Percentiles rank a stretch among this genome's conserved stretches.
Conservation (phyloP, 2,797 vertebrate species). For the Iguana delicatissima region DNA sequence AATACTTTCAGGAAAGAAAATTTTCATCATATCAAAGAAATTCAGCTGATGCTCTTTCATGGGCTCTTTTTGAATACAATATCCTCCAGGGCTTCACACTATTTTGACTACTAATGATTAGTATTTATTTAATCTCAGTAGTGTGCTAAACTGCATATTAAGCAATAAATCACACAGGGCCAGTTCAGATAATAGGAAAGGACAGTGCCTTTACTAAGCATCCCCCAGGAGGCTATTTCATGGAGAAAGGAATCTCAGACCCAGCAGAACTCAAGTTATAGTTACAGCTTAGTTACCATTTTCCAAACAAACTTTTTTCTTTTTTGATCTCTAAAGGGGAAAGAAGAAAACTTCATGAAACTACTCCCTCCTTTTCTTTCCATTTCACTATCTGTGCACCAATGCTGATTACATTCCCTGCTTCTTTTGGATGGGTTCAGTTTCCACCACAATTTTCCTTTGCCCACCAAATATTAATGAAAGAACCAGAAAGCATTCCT, state of each 20-base stretch:
- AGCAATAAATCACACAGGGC: neutral
- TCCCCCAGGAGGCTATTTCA: no score
- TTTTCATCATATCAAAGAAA: neutral
- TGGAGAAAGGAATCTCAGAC: neutral
- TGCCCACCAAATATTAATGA: neutral
- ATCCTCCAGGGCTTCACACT: neutral
- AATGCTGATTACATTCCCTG: neutral
- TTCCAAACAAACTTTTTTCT: neutral
- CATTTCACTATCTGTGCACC: neutral
- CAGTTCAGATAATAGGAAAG: neutral
- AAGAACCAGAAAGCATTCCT: neutral
- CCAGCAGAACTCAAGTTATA: neutral
- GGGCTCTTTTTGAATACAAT: neutral
- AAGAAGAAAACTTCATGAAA: neutral
- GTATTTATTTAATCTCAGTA: slow-evolving; percentile 8
- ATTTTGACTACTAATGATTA: slow-evolving; percentile 4
- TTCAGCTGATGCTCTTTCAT: neutral
- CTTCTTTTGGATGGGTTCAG: neutral
- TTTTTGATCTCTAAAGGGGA: no score
- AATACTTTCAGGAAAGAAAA: neutral
- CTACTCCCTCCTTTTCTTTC: neutral
- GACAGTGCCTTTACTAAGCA: neutral
- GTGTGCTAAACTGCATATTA: neutral
- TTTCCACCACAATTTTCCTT: neutral
- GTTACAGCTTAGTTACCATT: neutral